A percentile compares a stretch with the other conserved stretches of the same genome.
phyloP scores from a whole-genome alignment of 2,113 vertebrate species.

The Chlorocebus sabaeus region DNA sequence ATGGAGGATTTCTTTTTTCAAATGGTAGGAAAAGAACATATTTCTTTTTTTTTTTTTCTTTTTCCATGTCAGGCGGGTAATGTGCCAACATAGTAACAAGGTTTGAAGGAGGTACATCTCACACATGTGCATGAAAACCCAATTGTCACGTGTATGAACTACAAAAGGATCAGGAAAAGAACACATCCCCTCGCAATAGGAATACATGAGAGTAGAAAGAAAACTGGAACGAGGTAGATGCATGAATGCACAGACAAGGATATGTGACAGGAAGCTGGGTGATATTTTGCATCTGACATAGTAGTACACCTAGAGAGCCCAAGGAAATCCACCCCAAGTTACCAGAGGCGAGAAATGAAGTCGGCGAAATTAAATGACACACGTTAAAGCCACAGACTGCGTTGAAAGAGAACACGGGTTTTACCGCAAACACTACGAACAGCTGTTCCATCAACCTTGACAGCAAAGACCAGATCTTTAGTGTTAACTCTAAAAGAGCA shows the following conservation, averaged over 20 bases:
- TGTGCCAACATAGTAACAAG: no score
- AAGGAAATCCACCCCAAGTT: not conserved
- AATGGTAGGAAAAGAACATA: not conserved
- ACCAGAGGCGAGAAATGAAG: not conserved
- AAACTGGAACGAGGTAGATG: slow-evolving; percentile 70
- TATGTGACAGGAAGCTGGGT: not conserved
- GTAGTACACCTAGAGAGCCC: not conserved
- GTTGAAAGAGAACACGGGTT: not conserved
- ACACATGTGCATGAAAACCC: no score
- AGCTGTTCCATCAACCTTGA: not conserved
- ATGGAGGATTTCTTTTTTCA: not conserved
- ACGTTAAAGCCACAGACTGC: not conserved
- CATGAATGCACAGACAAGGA: slow-evolving; percentile 52
- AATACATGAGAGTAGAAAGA: slow-evolving; percentile 35
- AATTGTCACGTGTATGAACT: no score
- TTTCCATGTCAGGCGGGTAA: no score
- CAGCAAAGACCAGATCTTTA: not conserved
- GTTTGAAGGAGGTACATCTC: no score
- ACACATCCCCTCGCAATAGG: not conserved
- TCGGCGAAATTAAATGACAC: not conserved
- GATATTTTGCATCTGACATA: not conserved
- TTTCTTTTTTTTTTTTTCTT: not conserved
- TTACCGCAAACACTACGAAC: not conserved
- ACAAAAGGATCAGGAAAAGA: no score
- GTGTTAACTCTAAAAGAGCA: slow-evolving; percentile 18